These are phyloP conservation scores for Fulica atra DNA, from an alignment of 2,113 vertebrate species.

Conservation along the genomic window DNA sequence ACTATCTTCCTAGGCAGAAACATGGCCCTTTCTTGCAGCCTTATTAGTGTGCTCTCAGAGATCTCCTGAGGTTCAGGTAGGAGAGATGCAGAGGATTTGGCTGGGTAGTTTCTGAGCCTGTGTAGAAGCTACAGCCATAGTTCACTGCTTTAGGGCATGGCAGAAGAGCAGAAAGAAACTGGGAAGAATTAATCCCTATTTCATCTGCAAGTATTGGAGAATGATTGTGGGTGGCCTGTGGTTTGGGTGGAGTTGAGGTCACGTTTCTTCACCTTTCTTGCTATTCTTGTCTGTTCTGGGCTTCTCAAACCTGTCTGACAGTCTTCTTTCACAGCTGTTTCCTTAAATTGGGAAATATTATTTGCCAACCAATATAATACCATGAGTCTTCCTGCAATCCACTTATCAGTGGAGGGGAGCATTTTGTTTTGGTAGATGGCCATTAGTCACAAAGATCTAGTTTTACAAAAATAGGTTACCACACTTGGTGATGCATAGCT, in stretches of 20 bases:
- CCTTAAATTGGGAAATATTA: slow-evolving; percentile 12
- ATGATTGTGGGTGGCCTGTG: slow-evolving; percentile 25
- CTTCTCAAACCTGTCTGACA: not conserved
- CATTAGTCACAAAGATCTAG: not conserved
- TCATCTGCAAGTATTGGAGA: not conserved
- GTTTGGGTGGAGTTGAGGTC: slow-evolving; percentile 32
- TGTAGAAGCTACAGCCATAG: not conserved
- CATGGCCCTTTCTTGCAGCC: not conserved
- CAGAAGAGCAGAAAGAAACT: not conserved
- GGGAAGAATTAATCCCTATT: not conserved
- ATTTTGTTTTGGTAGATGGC: not conserved
- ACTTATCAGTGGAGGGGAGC: not conserved
- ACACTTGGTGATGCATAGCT: not conserved
- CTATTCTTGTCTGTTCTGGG: not conserved
- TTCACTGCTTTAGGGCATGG: not conserved
- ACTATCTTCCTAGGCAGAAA: not conserved
- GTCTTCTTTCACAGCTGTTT: not conserved
- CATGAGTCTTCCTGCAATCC: not conserved
- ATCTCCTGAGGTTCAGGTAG: not conserved
- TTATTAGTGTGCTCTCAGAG: accelerated
- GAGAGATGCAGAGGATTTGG: not conserved
- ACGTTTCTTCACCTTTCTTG: slow-evolving; percentile 27
- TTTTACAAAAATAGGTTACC: not conserved
- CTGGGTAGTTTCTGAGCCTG: not conserved
- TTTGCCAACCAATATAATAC: not conserved